Percentiles rank a stretch among this genome's conserved stretches.
Conservation (phyloP, 2,113 vertebrate genomes). For the Mungos mungo region DNA sequence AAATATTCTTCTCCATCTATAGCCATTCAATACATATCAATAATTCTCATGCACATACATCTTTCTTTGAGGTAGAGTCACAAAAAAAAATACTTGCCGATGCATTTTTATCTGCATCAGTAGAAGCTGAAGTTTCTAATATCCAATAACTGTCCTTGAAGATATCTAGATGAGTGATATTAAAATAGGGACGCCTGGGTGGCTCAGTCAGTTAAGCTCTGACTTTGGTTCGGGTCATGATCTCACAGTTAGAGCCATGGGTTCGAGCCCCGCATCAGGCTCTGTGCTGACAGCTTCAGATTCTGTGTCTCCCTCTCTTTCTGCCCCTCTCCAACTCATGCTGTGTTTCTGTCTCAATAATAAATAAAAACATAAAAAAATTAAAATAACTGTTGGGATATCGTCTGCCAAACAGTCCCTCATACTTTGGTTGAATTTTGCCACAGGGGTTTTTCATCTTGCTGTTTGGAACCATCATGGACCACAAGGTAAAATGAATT, state of each 20-base stretch:
- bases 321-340: no score
- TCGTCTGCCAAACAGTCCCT: background rate
- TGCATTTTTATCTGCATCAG: background rate
- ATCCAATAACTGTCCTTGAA: background rate
- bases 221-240: no score
- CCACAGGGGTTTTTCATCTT: slow-evolving; percentile 85
- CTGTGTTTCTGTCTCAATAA: no score
- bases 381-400: background rate
- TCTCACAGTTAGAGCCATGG: no score
- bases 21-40: background rate
- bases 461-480: slow-evolving; percentile 85
- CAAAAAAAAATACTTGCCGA: background rate
- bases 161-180: background rate
- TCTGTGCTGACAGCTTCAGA: no score
- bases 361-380: no score
- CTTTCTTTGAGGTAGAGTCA: background rate
- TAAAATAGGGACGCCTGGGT: background rate
- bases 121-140: background rate
- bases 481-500: slow-evolving; percentile 83
- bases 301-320: no score
- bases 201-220: no score
- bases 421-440: slow-evolving; percentile 57
- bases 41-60: background rate
- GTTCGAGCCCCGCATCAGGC: no score
- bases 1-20: background rate